phyloP scores from a whole-genome alignment of 1,140 invertebrate species.

The Nebria ingens region DNA sequence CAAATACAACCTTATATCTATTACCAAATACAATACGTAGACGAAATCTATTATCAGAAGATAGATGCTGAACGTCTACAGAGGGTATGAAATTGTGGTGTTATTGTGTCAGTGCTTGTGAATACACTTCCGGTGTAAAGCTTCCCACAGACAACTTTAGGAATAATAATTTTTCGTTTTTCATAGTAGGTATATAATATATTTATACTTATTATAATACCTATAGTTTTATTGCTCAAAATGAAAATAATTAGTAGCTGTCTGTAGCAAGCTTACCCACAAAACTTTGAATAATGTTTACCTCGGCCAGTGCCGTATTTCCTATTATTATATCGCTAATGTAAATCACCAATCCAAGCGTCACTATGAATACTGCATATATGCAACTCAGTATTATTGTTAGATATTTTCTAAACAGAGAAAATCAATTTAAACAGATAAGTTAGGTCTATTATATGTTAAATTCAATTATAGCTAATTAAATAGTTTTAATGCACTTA shows the following conservation, averaged over 20 bases:
- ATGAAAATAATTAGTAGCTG: not conserved
- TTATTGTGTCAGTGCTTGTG: slow-evolving; percentile 1
- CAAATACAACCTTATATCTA: slow-evolving; percentile 49
- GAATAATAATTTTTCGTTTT: too few species aligned
- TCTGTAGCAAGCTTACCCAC: not conserved
- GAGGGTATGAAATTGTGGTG: not conserved
- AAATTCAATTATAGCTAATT: too few species aligned
- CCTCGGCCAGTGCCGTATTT: slow-evolving; percentile 40
- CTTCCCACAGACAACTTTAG: not conserved
- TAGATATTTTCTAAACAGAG: slow-evolving; percentile 42
- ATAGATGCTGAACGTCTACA: slow-evolving; percentile 46
- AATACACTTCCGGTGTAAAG: not conserved
- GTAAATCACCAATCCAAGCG: slow-evolving; percentile 51
- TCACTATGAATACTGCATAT: slow-evolving; percentile 54
- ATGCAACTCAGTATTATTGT: slow-evolving; percentile 48
- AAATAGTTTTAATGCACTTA: too few species aligned
- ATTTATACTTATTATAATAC: too few species aligned
- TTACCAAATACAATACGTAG: slow-evolving; percentile 47
- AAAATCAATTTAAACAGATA: not conserved
- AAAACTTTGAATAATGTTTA: slow-evolving; percentile 30
- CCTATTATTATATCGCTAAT: slow-evolving; percentile 44
- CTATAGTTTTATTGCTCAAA: too few species aligned
- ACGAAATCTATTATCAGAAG: slow-evolving; percentile 44
- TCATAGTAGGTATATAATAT: too few species aligned
- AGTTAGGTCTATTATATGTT: too few species aligned